phyloP scores from a whole-genome alignment of 53 echinoderm and acorn worm genomes.

The Echinarachnius parma region DNA sequence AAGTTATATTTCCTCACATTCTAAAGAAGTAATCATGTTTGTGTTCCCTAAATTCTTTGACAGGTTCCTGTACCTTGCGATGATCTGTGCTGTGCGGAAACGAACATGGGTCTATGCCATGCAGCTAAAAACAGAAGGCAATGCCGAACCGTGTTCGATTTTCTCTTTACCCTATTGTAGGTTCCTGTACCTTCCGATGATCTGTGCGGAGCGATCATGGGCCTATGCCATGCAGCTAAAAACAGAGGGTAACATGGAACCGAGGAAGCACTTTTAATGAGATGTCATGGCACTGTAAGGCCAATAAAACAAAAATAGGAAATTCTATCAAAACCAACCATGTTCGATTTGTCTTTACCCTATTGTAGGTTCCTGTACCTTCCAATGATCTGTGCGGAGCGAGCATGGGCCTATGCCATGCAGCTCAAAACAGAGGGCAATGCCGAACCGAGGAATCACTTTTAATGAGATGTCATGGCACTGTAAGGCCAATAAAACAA shows the following conservation, averaged over 20 bases:
- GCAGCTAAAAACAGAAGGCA: conserved; percentile 94
- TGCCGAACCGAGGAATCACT: conserved; percentile 78
- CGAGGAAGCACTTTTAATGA: conserved; percentile 77
- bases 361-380: conserved; percentile 91
- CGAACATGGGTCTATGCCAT: conserved; percentile 92
- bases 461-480: conserved; percentile 73
- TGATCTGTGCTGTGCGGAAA: conserved; percentile 83
- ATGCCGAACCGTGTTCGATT: conserved; percentile 88
- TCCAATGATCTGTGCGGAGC: conserved; percentile 81
- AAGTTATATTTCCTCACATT: too few species aligned
- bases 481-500: conserved; percentile 78
- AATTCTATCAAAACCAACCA: too few species aligned
- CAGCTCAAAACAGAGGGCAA: conserved; percentile 94
- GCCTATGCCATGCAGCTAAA: conserved; percentile 93
- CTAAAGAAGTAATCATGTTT: too few species aligned
- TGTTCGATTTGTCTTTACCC: too few species aligned
- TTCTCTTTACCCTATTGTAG: too few species aligned
- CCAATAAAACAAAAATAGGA: too few species aligned
- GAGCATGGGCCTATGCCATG: conserved; percentile 93
- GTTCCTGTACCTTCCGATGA: conserved; percentile 81
- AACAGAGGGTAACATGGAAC: conserved; percentile 90
- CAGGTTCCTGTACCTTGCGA: conserved; percentile 84
- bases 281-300: conserved; percentile 69
- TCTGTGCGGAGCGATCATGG: conserved; percentile 91
- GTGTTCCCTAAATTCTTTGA: too few species aligned